These are phyloP conservation scores for Drosophila pseudotakahashii DNA, from an alignment of 2,888 invertebrate species.

Conservation along the genomic window DNA sequence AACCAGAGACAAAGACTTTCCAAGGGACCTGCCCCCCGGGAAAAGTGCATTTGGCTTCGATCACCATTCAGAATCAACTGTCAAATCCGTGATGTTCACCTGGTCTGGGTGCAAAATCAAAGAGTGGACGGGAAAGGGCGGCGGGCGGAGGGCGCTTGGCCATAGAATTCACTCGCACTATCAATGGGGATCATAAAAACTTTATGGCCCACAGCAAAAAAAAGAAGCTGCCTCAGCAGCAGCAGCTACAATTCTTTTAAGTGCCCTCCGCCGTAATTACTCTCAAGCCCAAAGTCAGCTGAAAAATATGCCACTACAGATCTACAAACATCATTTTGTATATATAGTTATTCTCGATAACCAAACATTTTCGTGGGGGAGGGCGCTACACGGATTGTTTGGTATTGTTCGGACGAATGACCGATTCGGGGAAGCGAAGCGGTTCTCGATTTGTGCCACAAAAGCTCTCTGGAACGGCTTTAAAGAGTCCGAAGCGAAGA, in stretches of 20 bases:
- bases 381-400: constrained; percentile 37
- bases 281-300: constrained; percentile 76
- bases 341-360: constrained; percentile 28
- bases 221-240: constrained; percentile 54
- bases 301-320: constrained; percentile 62
- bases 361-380: constrained; percentile 24
- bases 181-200: constrained; percentile 83
- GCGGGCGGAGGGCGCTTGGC: constrained; percentile 29
- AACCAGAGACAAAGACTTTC: constrained; percentile 25
- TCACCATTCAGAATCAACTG: constrained; percentile 69
- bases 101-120: constrained; percentile 18
- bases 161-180: constrained; percentile 82
- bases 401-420: constrained; percentile 37
- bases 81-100: constrained; percentile 66
- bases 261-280: constrained; percentile 76
- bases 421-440: constrained; percentile 69
- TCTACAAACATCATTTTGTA: constrained; percentile 35
- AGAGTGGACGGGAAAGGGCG: not conserved
- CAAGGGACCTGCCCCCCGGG: constrained; percentile 22
- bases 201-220: constrained; percentile 76
- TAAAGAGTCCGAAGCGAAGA: constrained; percentile 47
- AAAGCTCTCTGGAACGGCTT: constrained; percentile 45
- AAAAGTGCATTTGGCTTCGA: constrained; percentile 75
- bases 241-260: constrained; percentile 72
- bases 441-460: constrained; percentile 65